Base-by-base conservation (phyloP, 2,113 vertebrate species). In the Callipepla californica region DNA sequence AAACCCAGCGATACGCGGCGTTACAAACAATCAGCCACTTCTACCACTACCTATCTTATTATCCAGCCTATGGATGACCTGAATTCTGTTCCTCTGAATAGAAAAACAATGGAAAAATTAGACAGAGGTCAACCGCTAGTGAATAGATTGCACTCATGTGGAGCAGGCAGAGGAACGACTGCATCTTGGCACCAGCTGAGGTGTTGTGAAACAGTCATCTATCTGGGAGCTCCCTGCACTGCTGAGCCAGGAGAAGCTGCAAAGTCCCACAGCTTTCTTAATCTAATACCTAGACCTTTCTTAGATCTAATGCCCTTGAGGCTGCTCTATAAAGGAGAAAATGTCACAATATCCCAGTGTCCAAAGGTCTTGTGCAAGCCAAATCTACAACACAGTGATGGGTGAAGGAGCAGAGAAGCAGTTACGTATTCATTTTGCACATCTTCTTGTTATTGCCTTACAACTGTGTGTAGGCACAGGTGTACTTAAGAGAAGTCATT, bases 11-110 rank as follows among this genome's bases (percentile, higher is more conserved):
- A 74, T 13, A 76, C 74, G 11, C 19, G 20, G 11, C 0, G 22
- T 96, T 78, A 97, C 77, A 86, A 21, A 21, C 74, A 76, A 88
- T 5, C 10, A 3, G 22, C 25, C 76, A 17, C 69, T 90, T 59
- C 50, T 7, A 4, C 8, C 13, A 32, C 22, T 45, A 26, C 26
- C 67, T 9, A 17, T 50, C 36, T 19, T 63, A n/a, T 50, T 47
- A 61, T 72, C 65, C 66, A 51, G 57, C 57, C 79, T 75, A 15
- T 26, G 36, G 76, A 36, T 38, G 68, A 65, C 42, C 72, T 69
- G 40, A 78, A 59, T 72, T 70, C 44, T 32, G 50, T 20, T 82
- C 44, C 55, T 83, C 47, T 7, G 1, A 55, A 69, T 63, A 40
- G 34, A 69, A 79, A 67, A 79, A 63, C 55, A 90, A 40, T 15